Conservation (phyloP, 2,888 invertebrate genomes). For the Tipula unca region DNA sequence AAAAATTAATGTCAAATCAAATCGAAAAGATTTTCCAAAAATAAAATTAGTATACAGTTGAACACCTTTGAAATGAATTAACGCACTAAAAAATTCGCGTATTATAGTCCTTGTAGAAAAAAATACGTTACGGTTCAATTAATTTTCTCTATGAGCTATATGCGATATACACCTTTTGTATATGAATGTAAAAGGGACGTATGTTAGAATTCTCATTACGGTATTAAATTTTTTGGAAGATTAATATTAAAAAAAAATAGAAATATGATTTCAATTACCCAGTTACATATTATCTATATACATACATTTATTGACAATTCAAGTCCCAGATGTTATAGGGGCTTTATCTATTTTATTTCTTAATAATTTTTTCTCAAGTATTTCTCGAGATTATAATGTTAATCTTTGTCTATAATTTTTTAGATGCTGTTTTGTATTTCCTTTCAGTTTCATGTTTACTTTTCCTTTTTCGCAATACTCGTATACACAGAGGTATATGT, state of each 20-base stretch:
- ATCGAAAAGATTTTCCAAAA: neutral
- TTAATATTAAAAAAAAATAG: neutral
- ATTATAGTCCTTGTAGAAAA: neutral
- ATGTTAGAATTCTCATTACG: neutral
- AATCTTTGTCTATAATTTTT: neutral
- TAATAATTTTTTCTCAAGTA: constrained; percentile 8
- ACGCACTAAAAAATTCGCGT: neutral
- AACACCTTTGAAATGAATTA: neutral
- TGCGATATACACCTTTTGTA: neutral
- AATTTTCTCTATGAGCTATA: neutral
- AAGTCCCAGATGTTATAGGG: neutral
- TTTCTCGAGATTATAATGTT: neutral
- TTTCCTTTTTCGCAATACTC: neutral
- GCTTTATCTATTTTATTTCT: neutral
- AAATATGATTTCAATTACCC: constrained; percentile 8
- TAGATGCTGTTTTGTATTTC: neutral
- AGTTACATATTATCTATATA: too few relatives aligned
- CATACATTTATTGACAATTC: constrained; percentile 14
- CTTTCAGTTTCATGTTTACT: neutral
- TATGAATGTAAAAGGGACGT: neutral
- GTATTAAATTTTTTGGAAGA: neutral
- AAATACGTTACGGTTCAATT: neutral
- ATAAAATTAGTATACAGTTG: neutral
- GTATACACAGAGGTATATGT: too few relatives aligned
- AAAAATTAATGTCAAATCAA: neutral